phyloP scores from a whole-genome alignment of 2,113 vertebrate genomes.

The Dasyprocta punctata region DNA sequence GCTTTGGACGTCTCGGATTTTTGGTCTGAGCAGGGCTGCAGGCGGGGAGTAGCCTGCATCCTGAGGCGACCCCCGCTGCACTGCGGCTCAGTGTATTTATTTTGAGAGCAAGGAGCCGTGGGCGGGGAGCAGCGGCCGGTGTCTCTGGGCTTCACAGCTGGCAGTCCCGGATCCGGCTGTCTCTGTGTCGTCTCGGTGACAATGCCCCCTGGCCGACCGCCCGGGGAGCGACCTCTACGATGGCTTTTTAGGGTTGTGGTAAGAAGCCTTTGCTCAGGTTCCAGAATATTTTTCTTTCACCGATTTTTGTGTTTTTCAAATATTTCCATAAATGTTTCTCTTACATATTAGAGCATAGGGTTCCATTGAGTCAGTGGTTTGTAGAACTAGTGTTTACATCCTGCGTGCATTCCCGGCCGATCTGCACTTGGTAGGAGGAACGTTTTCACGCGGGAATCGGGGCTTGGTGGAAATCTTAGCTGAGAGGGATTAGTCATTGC shows the following conservation, averaged over 20 bases:
- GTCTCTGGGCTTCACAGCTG: too few species aligned
- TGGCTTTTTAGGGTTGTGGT: constrained; percentile 81
- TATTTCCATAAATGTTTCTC: constrained; percentile 80
- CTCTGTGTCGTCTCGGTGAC: too few species aligned
- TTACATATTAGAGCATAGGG: constrained; percentile 10
- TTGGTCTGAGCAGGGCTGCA: too few species aligned
- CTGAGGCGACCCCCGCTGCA: too few species aligned
- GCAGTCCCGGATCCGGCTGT: too few species aligned
- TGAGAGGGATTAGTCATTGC: constrained; percentile 9
- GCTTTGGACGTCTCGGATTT: too few species aligned
- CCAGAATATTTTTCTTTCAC: constrained; percentile 84
- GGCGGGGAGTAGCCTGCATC: too few species aligned
- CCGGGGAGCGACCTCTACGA: constrained; percentile 78
- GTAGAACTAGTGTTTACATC: constrained; percentile 53
- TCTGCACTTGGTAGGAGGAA: constrained; percentile 19
- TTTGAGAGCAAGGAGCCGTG: too few species aligned
- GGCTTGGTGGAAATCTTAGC: constrained; percentile 52
- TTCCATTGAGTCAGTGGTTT: constrained; percentile 44
- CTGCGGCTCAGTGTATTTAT: too few species aligned
- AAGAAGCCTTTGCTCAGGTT: constrained; percentile 88
- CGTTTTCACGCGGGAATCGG: constrained; percentile 19
- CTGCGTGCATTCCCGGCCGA: too few species aligned
- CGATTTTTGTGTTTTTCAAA: constrained; percentile 82
- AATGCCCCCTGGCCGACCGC: constrained; percentile 52
- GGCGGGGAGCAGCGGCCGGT: too few species aligned